phyloP scores from a whole-genome alignment of 1,140 invertebrate genomes.

The Ctenoplectra terminalis region DNA sequence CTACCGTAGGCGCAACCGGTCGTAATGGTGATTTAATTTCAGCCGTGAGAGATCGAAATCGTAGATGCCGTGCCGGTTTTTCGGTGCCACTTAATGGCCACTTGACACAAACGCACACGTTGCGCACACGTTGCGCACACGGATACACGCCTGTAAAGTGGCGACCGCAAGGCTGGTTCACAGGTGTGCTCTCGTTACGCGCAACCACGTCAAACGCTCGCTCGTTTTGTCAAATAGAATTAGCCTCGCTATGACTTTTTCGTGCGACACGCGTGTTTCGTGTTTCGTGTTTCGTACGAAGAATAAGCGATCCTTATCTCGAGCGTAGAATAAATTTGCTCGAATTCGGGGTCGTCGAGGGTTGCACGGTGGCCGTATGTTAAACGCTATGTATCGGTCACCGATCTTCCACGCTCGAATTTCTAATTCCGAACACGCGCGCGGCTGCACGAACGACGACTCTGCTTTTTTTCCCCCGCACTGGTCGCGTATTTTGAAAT shows the following conservation, averaged over 20 bases:
- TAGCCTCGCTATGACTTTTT: constrained; percentile 54
- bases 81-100: constrained; percentile 76
- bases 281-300: not conserved
- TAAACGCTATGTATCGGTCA: constrained; percentile 20
- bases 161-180: not conserved
- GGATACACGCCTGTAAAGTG: not conserved
- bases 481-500: not conserved
- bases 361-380: constrained; percentile 28
- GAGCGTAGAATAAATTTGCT: constrained; percentile 47
- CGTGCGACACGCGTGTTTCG: constrained; percentile 1
- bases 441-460: not conserved
- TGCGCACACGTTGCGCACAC: not conserved
- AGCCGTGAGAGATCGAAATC: constrained; percentile 75
- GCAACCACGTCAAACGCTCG: constrained; percentile 38
- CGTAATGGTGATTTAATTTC: constrained; percentile 80
- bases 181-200: constrained; percentile 52
- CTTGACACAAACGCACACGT: constrained; percentile 68
- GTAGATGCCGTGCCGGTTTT: constrained; percentile 69
- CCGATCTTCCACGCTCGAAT: constrained; percentile 11
- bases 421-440: not conserved
- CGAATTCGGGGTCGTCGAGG: constrained; percentile 44
- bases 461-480: not conserved
- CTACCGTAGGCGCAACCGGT: constrained; percentile 71
- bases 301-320: constrained; percentile 45
- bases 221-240: constrained; percentile 59